These are phyloP conservation scores for Andricus curvator DNA, from an alignment of 2,888 invertebrate species.

Conservation along the genomic window DNA sequence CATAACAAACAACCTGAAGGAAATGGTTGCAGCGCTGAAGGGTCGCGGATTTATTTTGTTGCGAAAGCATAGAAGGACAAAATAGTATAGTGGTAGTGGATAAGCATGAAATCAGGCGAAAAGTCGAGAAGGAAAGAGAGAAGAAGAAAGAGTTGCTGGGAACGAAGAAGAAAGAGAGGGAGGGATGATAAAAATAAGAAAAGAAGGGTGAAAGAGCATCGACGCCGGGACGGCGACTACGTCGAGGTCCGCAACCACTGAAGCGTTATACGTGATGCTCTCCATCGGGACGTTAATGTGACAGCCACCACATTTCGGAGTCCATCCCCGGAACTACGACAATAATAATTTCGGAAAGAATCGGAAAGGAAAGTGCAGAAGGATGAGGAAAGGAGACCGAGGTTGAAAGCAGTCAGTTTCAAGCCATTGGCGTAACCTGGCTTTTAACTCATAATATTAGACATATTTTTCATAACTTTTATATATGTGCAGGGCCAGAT, in stretches of 20 bases:
- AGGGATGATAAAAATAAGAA: slow-evolving; percentile 44
- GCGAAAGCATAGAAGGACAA: slow-evolving; percentile 15
- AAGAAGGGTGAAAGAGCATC: slow-evolving; percentile 49
- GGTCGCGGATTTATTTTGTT: slow-evolving; percentile 36
- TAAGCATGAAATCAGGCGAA: slow-evolving; percentile 58
- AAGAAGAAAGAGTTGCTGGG: slow-evolving; percentile 43
- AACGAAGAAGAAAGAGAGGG: slow-evolving; percentile 43
- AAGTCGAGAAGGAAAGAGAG: slow-evolving; percentile 54
- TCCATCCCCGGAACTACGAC: slow-evolving; percentile 63
- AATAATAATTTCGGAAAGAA: slow-evolving; percentile 66
- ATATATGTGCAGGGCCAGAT: too few relatives aligned
- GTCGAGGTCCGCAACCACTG: slow-evolving; percentile 61
- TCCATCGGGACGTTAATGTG: slow-evolving; percentile 70
- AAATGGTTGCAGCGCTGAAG: slow-evolving; percentile 20
- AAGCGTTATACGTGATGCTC: slow-evolving; percentile 69
- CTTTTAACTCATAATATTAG: background rate
- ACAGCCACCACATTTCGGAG: slow-evolving; percentile 72
- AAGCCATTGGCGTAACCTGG: background rate
- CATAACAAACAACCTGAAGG: slow-evolving; percentile 16
- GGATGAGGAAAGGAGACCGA: slow-evolving; percentile 37
- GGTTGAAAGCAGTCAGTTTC: slow-evolving; percentile 28
- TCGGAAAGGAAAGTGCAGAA: slow-evolving; percentile 53
- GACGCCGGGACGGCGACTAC: slow-evolving; percentile 58
- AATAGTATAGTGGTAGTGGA: slow-evolving; percentile 7
- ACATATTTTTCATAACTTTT: too few relatives aligned